Percentiles rank a stretch among this genome's conserved stretches.
These are phyloP conservation scores for Oscheius sp. DNA, from an alignment of 2,888 invertebrate genomes.

Conservation along the genomic window DNA sequence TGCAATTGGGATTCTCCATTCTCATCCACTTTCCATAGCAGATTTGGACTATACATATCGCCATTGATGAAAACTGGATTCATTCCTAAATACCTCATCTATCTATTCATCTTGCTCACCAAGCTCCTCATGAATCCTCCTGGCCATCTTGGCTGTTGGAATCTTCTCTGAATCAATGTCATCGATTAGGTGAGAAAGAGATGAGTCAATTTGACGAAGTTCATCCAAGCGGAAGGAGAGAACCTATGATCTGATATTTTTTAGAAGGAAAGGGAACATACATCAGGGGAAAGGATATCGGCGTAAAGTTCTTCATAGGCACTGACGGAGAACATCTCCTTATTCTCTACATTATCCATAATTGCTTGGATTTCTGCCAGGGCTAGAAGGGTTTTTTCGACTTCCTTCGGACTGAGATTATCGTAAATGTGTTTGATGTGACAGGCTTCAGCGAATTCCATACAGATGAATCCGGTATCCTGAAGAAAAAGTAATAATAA, in stretches of 20 bases:
- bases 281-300: conserved; percentile 30
- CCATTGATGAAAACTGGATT: conserved; percentile 27
- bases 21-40: conserved; percentile 31
- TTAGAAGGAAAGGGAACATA: not conserved
- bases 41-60: conserved; percentile 32
- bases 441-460: conserved; percentile 32
- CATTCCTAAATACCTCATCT: too few relatives aligned
- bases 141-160: conserved; percentile 1
- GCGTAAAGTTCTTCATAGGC: conserved; percentile 34
- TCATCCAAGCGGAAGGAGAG: conserved; percentile 31
- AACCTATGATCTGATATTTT: conserved; percentile 8
- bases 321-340: conserved; percentile 15
- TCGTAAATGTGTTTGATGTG: conserved; percentile 31
- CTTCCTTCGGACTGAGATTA: conserved; percentile 23
- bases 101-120: conserved; percentile 1
- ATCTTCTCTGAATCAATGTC: conserved; percentile 9
- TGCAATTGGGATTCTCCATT: conserved; percentile 29
- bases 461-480: conserved; percentile 32
- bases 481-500: too few relatives aligned
- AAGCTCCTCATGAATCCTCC: conserved; percentile 12
- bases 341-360: conserved; percentile 12
- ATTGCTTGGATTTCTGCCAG: conserved; percentile 26
- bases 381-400: conserved; percentile 23
- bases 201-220: conserved; percentile 10
- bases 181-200: conserved; percentile 10